These are phyloP conservation scores for Iguana delicatissima DNA, from an alignment of 2,797 vertebrate species.

Conservation along the genomic window DNA sequence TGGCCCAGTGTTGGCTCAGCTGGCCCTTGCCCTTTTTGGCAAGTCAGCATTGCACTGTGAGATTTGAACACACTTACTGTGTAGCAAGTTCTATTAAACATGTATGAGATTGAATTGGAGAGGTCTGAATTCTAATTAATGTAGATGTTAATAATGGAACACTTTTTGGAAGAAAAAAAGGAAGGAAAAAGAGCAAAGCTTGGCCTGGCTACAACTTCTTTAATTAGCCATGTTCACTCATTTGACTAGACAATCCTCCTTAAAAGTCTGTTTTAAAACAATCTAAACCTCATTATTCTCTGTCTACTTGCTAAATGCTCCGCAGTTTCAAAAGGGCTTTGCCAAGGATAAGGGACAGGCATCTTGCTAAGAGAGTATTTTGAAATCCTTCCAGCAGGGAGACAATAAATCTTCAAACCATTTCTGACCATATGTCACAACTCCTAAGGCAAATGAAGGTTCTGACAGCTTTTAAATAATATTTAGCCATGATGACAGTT, in stretches of 20 bases:
- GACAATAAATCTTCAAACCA: constrained; percentile 87
- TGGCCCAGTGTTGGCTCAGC: too few relatives aligned
- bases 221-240: constrained; percentile 42
- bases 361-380: constrained; percentile 79
- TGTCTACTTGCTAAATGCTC: constrained; percentile 57
- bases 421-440: constrained; percentile 90
- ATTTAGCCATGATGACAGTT: constrained; percentile 79
- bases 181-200: constrained; percentile 19
- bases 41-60: too few relatives aligned
- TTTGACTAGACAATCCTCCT: constrained; percentile 47
- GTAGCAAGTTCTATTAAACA: background rate
- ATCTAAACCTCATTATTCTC: constrained; percentile 56
- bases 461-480: constrained; percentile 85
- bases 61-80: background rate
- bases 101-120: background rate
- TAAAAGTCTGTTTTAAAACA: constrained; percentile 34
- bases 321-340: constrained; percentile 79
- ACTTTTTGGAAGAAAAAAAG: background rate
- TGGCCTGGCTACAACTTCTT: constrained; percentile 39
- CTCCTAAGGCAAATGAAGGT: constrained; percentile 82
- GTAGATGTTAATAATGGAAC: constrained; percentile 38
- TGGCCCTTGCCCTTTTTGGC: background rate
- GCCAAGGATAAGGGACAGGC: constrained; percentile 80
- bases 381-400: constrained; percentile 83
- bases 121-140: constrained; percentile 17